Evolutionary conservation across 2,797 vertebrate species (phyloP), one percentile per base, ranked within the genome.

Genomic region (Myioborus melanocephalus): DNA sequence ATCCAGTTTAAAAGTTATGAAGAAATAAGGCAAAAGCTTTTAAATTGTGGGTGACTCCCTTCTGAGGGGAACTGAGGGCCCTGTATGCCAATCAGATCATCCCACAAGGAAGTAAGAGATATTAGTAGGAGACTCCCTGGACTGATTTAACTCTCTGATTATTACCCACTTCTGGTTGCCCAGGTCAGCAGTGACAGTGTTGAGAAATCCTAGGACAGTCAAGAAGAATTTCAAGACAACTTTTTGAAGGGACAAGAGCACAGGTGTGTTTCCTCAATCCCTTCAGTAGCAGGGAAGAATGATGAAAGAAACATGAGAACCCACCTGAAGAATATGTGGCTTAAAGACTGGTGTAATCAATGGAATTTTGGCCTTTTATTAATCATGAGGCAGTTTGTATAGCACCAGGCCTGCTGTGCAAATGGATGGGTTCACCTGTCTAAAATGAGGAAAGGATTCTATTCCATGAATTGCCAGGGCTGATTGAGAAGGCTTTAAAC

Each of bases 261-360:
- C 16, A 43, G 41, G 10, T 82, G 22, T 41, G 21, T 53, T 68
- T 35, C 9, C 22, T 43, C 32, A 55, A 5, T 14, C 5, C 32
- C 22, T 61, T 61, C 35, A 61, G 10, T 3, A 49, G 9, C 13
- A 68, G 7, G 6, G 22, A 88, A 47, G 19, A 60, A 47, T 24
- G 10, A 16, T 10, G 19, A 68, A 75, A 82, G 7, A 39, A 88
- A 24, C 12, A 68, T 18, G 39, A 35, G 30, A 68, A 35, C 4
- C 2, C 30, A 66, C 18, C 5, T 20, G 27, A 75, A 8, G 12
- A 53, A 17, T 11, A 23, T 6, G 6, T 20, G 8, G 11, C 15
- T 20, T n/a, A 49, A 81, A 12, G 34, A 28, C 47, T 32, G 15
- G 1, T 24, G 12, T 27, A 10, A 35, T 43, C 0, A 0, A 8